Base-by-base conservation (phyloP, 2,888 invertebrate species). In the Volucella bombylans region DNA sequence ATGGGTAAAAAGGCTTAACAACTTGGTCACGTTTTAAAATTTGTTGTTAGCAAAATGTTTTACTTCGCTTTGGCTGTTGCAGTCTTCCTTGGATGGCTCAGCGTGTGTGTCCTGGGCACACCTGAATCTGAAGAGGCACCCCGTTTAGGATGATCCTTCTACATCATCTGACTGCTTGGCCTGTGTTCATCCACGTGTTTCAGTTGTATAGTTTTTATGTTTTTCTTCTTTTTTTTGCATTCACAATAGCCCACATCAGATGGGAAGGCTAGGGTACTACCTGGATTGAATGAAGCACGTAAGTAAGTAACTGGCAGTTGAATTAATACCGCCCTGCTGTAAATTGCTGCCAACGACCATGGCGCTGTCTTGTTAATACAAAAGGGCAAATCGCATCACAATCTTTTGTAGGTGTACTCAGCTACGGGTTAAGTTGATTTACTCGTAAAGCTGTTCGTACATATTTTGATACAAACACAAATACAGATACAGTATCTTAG, bases 11-110 rank as follows among this genome's bases (percentile, higher is more conserved):
- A 82, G 82, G 74, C 82, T 86, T 86, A 87, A 87, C 87, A 86
- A 81, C 86, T 87, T 86, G 83, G 87, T 87, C 87, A 87, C 87
- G 87, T 87, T 86, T 87, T 87, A 47, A 67, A 74, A 61, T 45
- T 76, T 71, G 65, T 80, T 76, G 83, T 85, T 76, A 62, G 71
- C 76, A 76, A 62, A 76, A 74, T 85, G 83, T 80, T 80, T 85
- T 80, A 76, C 71, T 80, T 85, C 67, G 65, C 57, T 65, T 74
- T 55, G 79, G 68, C 73, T 82, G 69, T 79, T 79, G 73, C 71
- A 43, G 55, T 55, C 62, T 67, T 73, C 61, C 47, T 39, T 45
- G 50, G 45, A 49, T 45, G 43, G 49, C 43, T 38, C 14, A 1
- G 57, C 39, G 54, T 50, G 49, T 31, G 47, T 59, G 79, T 64